Percentiles rank a stretch among this genome's conserved stretches.
These are phyloP conservation scores for Chrysodeixis includens DNA, from an alignment of 2,888 invertebrate genomes.

Conservation along the genomic window DNA sequence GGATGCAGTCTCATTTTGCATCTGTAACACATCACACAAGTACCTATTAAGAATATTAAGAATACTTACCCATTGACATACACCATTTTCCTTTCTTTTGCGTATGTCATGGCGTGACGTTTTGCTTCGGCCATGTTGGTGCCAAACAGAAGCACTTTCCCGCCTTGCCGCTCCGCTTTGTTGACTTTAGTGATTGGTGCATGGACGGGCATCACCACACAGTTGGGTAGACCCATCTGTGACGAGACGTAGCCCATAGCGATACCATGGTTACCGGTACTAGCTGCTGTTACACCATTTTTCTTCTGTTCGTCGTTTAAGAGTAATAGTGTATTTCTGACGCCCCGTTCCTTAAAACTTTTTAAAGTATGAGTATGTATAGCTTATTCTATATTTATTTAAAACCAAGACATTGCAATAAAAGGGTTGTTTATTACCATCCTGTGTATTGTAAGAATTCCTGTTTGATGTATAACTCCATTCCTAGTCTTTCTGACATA, in stretches of 20 bases:
- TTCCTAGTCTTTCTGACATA: slow-evolving; percentile 93
- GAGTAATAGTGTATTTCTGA: slow-evolving; percentile 93
- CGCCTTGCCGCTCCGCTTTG: slow-evolving; percentile 70
- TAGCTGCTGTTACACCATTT: slow-evolving; percentile 95
- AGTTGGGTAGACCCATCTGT: slow-evolving; percentile 91
- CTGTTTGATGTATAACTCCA: slow-evolving; percentile 97
- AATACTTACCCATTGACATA: slow-evolving; percentile 95
- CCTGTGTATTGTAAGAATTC: slow-evolving; percentile 97
- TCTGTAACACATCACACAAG: too few relatives aligned
- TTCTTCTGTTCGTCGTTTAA: slow-evolving; percentile 92
- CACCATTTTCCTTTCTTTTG: slow-evolving; percentile 91
- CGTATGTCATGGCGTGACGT: slow-evolving; percentile 92
- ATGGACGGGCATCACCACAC: slow-evolving; percentile 96
- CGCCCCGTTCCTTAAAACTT: slow-evolving; percentile 98
- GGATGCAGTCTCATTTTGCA: too few relatives aligned
- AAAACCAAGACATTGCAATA: background rate
- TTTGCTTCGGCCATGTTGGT: slow-evolving; percentile 94
- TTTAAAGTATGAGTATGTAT: slow-evolving; percentile 3
- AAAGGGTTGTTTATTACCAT: slow-evolving; percentile 89
- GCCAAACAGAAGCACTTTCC: slow-evolving; percentile 89
- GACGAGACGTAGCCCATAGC: slow-evolving; percentile 93
- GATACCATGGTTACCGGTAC: slow-evolving; percentile 97
- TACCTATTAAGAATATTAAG: too few relatives aligned
- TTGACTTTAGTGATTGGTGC: slow-evolving; percentile 97
- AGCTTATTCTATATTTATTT: background rate